These are phyloP conservation scores for Taurulus bubalis DNA, from an alignment of 2,113 vertebrate species.

Conservation along the genomic window DNA sequence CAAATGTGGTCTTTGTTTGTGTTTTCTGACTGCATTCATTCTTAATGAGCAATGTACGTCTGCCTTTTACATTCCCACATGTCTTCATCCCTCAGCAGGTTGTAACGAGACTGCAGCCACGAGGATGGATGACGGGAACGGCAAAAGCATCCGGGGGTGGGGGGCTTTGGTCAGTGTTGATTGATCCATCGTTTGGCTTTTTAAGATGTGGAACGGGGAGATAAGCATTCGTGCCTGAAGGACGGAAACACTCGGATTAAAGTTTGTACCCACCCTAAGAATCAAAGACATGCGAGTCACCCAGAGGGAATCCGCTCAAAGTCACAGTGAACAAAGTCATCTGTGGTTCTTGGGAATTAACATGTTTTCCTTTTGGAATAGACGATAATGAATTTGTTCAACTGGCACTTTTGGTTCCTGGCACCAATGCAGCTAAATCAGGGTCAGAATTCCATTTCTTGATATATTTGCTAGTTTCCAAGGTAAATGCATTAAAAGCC, in stretches of 20 bases:
- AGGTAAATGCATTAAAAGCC: no score
- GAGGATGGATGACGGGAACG: background rate
- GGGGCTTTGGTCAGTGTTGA: constrained; percentile 2
- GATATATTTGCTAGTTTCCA: background rate
- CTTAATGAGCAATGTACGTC: background rate
- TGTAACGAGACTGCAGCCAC: background rate
- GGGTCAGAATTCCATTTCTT: background rate
- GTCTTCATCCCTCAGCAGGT: background rate
- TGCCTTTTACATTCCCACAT: background rate
- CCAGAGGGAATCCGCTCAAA: background rate
- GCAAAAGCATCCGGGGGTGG: background rate
- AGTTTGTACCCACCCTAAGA: background rate
- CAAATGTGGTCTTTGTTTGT: background rate
- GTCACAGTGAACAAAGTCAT: constrained; percentile 5
- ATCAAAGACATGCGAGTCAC: background rate
- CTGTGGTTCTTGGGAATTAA: background rate
- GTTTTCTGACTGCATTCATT: background rate
- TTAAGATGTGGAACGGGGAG: constrained; percentile 3
- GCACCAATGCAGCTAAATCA: background rate
- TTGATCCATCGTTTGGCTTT: constrained; percentile 12
- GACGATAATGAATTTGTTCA: background rate
- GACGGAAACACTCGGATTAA: constrained; percentile 3
- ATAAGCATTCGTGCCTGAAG: constrained; percentile 10
- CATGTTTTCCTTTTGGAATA: background rate
- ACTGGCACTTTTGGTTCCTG: background rate